Evolutionary conservation across 2,113 vertebrate genomes (phyloP).

Genomic region (Corydoras maculifer): DNA sequence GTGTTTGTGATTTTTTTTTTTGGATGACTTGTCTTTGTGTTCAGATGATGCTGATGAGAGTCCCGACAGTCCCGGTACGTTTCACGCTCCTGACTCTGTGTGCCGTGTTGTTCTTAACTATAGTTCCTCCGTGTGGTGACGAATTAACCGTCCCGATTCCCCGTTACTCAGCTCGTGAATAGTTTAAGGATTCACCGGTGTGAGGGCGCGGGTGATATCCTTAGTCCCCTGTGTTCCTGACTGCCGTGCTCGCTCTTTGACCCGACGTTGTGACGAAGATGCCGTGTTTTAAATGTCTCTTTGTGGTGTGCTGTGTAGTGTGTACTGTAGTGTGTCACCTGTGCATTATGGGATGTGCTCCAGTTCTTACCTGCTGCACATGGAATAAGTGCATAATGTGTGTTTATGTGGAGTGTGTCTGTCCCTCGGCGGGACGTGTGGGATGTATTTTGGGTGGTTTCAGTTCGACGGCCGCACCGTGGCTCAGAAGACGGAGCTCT

Average conservation of each 20-base stretch:
- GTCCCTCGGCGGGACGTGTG: background rate
- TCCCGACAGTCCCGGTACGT: slow-evolving; percentile 69
- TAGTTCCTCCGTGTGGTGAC: slow-evolving; percentile 37
- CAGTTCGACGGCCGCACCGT: too few species aligned
- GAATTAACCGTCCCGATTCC: slow-evolving; percentile 5
- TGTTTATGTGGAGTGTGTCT: background rate
- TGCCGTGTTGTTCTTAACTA: slow-evolving; percentile 42
- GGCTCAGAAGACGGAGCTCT: background rate
- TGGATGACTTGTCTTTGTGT: slow-evolving; percentile 58
- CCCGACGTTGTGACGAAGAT: too few species aligned
- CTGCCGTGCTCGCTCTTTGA: too few species aligned
- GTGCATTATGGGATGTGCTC: too few species aligned
- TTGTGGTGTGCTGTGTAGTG: background rate
- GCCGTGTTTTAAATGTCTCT: background rate
- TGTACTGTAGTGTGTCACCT: background rate
- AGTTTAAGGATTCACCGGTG: slow-evolving; percentile 15
- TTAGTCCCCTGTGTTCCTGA: too few species aligned
- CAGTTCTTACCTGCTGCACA: too few species aligned
- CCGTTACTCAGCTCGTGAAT: slow-evolving; percentile 11
- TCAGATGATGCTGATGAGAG: slow-evolving; percentile 53
- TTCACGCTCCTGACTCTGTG: slow-evolving; percentile 50
- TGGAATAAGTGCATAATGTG: too few species aligned
- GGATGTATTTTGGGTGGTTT: too few species aligned
- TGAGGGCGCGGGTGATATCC: too few species aligned
- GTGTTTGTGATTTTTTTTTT: slow-evolving; percentile 46